A percentile compares a stretch with the other conserved stretches of the same genome.
Evolutionary conservation across 2,797 vertebrate species (phyloP).

Genomic region (Aotus griseimembra): DNA sequence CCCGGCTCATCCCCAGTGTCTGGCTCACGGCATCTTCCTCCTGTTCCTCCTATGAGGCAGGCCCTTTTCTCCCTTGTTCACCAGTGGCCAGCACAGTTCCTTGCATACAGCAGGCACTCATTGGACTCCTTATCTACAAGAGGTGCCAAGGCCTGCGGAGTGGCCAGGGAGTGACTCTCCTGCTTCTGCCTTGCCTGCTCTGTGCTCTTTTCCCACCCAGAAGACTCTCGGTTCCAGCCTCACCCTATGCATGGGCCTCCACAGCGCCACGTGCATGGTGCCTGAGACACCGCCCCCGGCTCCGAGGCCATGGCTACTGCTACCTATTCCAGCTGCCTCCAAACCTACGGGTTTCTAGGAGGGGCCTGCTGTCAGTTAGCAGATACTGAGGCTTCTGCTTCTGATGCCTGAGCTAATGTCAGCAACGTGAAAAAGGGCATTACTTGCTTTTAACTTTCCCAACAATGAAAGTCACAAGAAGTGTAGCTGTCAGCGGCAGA

Average conservation of each 20-base stretch:
- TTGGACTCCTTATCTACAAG: background rate
- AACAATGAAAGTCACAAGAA: background rate
- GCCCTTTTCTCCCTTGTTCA: background rate
- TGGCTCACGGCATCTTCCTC: background rate
- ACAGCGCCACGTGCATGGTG: accelerated
- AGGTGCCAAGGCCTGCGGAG: background rate
- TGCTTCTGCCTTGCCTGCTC: background rate
- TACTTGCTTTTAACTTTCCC: background rate
- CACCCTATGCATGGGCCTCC: background rate
- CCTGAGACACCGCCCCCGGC: background rate
- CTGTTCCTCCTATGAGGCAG: background rate
- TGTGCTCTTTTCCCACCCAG: background rate
- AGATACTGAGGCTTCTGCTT: background rate
- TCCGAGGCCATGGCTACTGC: background rate
- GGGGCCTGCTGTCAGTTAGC: background rate
- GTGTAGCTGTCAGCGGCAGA: background rate
- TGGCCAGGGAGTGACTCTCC: background rate
- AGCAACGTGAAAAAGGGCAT: background rate
- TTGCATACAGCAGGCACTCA: background rate
- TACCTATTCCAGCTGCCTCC: background rate
- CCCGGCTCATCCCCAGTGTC: background rate
- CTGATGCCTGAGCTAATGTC: background rate
- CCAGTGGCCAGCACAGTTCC: background rate
- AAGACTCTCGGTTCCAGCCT: background rate
- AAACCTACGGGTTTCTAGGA: background rate